Conservation (phyloP, 2,888 invertebrate species). For the Imbricaverruca yamaguchii region DNA sequence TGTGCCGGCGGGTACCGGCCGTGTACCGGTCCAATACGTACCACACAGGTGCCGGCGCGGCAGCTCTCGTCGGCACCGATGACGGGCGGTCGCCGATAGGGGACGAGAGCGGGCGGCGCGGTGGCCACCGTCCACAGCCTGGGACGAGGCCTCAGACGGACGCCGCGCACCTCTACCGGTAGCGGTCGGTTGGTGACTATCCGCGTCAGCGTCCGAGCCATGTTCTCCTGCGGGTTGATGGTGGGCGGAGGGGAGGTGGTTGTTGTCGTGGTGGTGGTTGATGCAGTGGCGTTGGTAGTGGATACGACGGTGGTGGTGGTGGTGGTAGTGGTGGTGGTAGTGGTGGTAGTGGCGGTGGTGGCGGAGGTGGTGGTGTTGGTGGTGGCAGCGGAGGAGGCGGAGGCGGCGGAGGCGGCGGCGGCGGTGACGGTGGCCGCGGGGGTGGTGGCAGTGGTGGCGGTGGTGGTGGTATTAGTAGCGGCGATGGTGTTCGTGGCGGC, state of each 20-base stretch:
- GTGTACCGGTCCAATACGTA: background rate
- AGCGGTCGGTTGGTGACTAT: no score
- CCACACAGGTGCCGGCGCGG: background rate
- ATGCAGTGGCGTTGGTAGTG: no score
- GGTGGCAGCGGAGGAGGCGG: background rate
- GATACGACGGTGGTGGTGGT: background rate
- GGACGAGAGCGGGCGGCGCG: no score
- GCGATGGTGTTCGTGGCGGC: background rate
- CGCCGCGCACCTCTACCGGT: no score
- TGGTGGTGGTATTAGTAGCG: background rate
- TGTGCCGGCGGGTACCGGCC: no score
- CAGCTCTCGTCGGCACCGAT: slow-evolving; percentile 16
- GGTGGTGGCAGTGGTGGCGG: background rate
- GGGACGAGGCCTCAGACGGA: no score
- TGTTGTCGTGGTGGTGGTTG: no score
- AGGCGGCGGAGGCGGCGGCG: background rate
- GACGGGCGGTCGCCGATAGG: background rate
- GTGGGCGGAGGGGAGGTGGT: background rate
- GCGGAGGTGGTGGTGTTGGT: background rate
- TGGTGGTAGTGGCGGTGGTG: background rate
- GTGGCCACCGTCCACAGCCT: no score
- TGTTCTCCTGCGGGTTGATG: background rate
- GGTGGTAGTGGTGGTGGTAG: background rate
- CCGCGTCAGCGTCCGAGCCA: background rate
- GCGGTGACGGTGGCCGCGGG: background rate